Percentiles rank a stretch among this genome's conserved stretches.
Conservation (phyloP, 2,888 invertebrate species). For the Harpagoxenus sublaevis region DNA sequence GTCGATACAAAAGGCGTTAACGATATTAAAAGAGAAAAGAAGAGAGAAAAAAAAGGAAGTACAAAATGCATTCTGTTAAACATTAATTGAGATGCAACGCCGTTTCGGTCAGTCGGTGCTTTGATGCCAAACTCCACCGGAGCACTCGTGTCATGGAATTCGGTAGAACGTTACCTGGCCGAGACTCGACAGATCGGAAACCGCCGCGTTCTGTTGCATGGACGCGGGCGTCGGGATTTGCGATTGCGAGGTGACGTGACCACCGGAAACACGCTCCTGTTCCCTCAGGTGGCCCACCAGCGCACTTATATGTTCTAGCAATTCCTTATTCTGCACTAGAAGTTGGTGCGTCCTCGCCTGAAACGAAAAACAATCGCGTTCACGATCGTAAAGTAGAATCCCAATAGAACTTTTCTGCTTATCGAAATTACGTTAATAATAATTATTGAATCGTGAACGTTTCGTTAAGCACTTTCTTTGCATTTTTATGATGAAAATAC, state of each 20-base stretch:
- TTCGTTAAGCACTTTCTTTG: neutral
- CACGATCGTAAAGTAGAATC: neutral
- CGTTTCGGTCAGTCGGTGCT: conserved; percentile 77
- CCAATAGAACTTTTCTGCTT: neutral
- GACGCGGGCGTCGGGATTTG: conserved; percentile 88
- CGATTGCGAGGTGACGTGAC: conserved; percentile 84
- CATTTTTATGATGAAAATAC: neutral
- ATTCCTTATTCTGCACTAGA: conserved; percentile 97
- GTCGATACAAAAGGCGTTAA: conserved; percentile 77
- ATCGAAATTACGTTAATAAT: neutral
- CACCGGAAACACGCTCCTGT: conserved; percentile 90
- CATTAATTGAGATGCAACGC: conserved; percentile 78
- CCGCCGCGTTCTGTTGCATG: conserved; percentile 90
- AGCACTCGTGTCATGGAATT: conserved; percentile 82
- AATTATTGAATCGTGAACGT: neutral
- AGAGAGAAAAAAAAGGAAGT: conserved; percentile 64
- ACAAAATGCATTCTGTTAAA: conserved; percentile 78
- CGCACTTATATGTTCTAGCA: conserved; percentile 97
- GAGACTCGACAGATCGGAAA: conserved; percentile 84
- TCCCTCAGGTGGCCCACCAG: conserved; percentile 96
- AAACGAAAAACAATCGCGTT: neutral
- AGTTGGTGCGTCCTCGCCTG: conserved; percentile 97
- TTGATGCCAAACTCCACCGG: conserved; percentile 70
- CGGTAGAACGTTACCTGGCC: conserved; percentile 86
- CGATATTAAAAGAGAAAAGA: conserved; percentile 68